Base-by-base conservation (phyloP, 2,113 vertebrate genomes). In the Xiphophorus hellerii region DNA sequence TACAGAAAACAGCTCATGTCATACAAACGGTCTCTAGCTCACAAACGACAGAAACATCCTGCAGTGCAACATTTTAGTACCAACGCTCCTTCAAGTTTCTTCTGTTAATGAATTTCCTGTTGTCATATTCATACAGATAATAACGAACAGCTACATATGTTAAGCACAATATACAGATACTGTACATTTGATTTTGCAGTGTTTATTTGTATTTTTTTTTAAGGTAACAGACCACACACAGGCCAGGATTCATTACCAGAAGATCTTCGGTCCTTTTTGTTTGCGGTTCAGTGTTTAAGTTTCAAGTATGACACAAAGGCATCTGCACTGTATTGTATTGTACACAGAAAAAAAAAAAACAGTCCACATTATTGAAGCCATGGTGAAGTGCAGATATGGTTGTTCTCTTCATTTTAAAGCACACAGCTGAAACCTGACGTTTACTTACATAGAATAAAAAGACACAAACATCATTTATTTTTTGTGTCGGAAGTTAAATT, bases 221-320 rank as follows among this genome's bases (percentile, higher is more conserved):
- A 74, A 27, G 22, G 73, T 63, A 74, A 60, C 71, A 87, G 62
- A 78, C 6, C 8, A 60, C 69, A 90, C 69, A 87, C 60, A 70
- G 42, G 27, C 30, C 71, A 74, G 69, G 51, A 61, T 71, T 83
- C 62, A 77, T 62, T 37, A 71, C 82, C 62, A 35, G 75, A 78
- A 63, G 63, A 74, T 78, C 27, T 71, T 84, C 76, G 86, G 66
- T 81, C 66, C 78, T 60, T 74, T 73, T 37, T 42, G 33, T 70
- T 63, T n/a, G 42, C 28, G 37, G 75, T 84, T 90, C 88, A 90
- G 84, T 89, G 90, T 79, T 87, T 64, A 65, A 58, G 69, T 69
- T 91, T 93, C 89, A 92, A 92, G 90, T 93, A 91, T 62, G 70
- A 87, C 69, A 83, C 84, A 73, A 90, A 90, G 83, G 87, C 89